Base-by-base conservation (phyloP, 2,888 invertebrate genomes). In the Acronicta psi region DNA sequence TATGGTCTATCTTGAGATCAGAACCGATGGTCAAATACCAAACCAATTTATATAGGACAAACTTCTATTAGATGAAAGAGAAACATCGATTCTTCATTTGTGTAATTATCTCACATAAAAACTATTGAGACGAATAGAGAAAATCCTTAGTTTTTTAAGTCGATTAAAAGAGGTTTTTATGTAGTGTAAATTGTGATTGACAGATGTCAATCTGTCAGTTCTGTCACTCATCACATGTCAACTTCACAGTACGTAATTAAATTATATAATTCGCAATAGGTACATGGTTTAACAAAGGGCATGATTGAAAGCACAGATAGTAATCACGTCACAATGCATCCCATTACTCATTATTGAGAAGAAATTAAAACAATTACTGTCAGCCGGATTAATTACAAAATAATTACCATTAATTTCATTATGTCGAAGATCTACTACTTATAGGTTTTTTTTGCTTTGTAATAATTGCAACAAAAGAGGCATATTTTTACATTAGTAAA, bases 341-440 rank as follows among this genome's bases (percentile, higher is more conserved):
- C 34, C 37, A 72, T 68, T 47, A 38, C 7, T 20, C 11, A 59
- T 34, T n/a, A 31, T 10, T 29, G 23, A 31, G 4, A 47, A 67
- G 25, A 58, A 64, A 72, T 66, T 55, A 72, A 37, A 52, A n/a
- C 59, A 59, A 69, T 69, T 69, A 72, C 52, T 59, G 73, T 59
- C 68, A 50, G 37, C 41, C 29, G 31, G 58, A 71, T 59, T 67
- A 59, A 68, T 68, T 45, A 55, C 37, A 67, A 40, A 13, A 36
- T 51, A 55, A 72, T 66, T 59, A 42, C 10, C 16, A 11, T 18
- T 66, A 37, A 66, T 66, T 57, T 3, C 45, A 66, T 68, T 25
- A 25, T 2, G 25, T n/a, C 0, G n/a, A 34, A 34, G n/a, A 34
- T 11, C 2, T 29, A n/a, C 34, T 2, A 34, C 5, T 13, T 10